Evolutionary conservation across 2,113 vertebrate genomes (phyloP).

Genomic region (Daboia siamensis): DNA sequence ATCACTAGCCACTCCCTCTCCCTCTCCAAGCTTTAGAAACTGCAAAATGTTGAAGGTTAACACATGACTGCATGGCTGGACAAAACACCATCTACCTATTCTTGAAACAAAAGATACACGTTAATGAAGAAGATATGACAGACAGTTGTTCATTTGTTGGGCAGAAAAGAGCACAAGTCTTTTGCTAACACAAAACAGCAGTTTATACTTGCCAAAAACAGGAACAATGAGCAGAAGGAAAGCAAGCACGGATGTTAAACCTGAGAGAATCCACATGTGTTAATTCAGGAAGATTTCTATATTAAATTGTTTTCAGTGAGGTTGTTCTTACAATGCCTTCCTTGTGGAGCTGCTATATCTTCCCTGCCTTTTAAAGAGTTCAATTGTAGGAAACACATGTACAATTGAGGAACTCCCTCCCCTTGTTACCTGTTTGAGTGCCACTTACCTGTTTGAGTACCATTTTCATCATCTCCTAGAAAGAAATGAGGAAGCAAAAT

Average conservation of each 20-base stretch:
- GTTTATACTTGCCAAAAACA: background rate
- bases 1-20: background rate
- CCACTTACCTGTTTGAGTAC: slow-evolving; percentile 1
- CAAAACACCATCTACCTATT: background rate
- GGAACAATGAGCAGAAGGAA: background rate
- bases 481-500: background rate
- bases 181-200: background rate
- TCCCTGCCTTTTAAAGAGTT: background rate
- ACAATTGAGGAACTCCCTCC: background rate
- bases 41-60: background rate
- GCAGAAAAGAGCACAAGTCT: background rate
- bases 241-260: background rate
- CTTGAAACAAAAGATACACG: background rate
- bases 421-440: background rate
- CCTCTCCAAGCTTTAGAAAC: background rate
- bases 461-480: background rate
- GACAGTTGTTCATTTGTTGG: background rate
- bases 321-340: background rate
- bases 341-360: background rate
- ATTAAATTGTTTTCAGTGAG: background rate
- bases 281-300: background rate
- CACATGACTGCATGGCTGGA: background rate
- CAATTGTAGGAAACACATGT: background rate
- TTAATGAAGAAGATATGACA: background rate
- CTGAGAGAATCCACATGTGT: background rate